Conservation (phyloP, 2,797 vertebrate species). For the Champsocephalus esox region DNA sequence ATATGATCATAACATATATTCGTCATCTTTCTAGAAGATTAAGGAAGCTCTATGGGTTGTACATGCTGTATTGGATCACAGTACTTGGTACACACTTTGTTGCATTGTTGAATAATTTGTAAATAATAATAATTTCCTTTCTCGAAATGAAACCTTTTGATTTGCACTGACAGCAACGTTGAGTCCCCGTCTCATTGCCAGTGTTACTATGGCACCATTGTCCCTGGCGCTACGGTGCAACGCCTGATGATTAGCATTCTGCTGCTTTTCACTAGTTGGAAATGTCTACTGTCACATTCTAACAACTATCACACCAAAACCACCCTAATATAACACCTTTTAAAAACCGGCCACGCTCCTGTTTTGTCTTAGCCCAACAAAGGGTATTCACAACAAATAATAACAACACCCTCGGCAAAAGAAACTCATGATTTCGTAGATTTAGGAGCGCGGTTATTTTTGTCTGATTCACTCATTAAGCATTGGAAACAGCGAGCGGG, state of each 20-base stretch:
- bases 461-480: constrained; percentile 63
- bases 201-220: constrained; percentile 61
- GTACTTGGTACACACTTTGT: neutral
- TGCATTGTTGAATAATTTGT: constrained; percentile 23
- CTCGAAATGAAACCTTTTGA: constrained; percentile 32
- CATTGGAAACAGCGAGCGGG: constrained; percentile 68
- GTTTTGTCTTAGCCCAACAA: constrained; percentile 52
- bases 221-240: constrained; percentile 39
- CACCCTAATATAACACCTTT: constrained; percentile 12
- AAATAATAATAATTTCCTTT: constrained; percentile 4
- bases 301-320: constrained; percentile 20
- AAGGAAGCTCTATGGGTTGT: neutral
- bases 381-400: constrained; percentile 57
- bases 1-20: neutral
- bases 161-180: constrained; percentile 34
- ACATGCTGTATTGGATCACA: neutral
- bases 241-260: constrained; percentile 51
- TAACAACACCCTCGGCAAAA: constrained; percentile 48
- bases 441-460: constrained; percentile 41
- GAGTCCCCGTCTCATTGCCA: constrained; percentile 30
- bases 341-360: constrained; percentile 3
- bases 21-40: neutral
- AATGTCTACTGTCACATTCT: constrained; percentile 32
- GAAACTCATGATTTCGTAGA: constrained; percentile 64
- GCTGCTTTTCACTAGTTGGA: constrained; percentile 22